Evolutionary conservation across 2,797 vertebrate genomes (phyloP).

Genomic region (Rousettus madagascariensis): DNA sequence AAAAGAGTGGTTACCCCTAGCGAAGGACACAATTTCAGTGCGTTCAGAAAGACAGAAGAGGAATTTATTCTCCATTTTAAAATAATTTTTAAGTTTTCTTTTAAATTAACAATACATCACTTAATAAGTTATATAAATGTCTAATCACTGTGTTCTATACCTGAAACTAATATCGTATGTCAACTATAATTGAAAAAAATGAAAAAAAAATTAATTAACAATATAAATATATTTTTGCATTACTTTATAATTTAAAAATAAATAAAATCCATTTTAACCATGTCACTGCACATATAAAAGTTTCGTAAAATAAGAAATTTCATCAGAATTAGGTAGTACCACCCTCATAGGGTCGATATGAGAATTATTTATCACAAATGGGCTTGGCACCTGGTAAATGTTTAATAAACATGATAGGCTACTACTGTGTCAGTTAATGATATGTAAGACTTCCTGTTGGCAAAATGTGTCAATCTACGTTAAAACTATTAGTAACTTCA

Average conservation of each 20-base stretch:
- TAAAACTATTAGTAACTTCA: slow-evolving; percentile 10
- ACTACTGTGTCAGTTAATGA: slow-evolving; percentile 22
- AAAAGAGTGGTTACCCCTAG: background rate
- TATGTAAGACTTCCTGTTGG: slow-evolving; percentile 14
- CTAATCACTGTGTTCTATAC: no score
- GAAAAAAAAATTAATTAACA: background rate
- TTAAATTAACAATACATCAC: no score
- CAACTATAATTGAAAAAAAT: no score
- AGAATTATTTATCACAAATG: background rate
- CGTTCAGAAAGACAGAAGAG: background rate
- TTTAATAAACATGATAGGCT: slow-evolving; percentile 53
- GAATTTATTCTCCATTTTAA: background rate
- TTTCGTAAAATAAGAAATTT: slow-evolving; percentile 41
- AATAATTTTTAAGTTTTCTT: background rate
- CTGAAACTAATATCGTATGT: no score
- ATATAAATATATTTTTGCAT: background rate
- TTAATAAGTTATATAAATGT: no score
- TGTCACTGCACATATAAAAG: background rate
- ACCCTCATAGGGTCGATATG: background rate
- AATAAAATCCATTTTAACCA: slow-evolving; percentile 17
- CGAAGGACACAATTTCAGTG: background rate
- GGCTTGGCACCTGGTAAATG: background rate
- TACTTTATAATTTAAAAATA: background rate
- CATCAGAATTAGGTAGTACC: background rate
- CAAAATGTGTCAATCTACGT: slow-evolving; percentile 48